A percentile compares a stretch with the other conserved stretches of the same genome.
phyloP scores from a whole-genome alignment of 2,888 invertebrate genomes.

The Platerodrilus igneus region DNA sequence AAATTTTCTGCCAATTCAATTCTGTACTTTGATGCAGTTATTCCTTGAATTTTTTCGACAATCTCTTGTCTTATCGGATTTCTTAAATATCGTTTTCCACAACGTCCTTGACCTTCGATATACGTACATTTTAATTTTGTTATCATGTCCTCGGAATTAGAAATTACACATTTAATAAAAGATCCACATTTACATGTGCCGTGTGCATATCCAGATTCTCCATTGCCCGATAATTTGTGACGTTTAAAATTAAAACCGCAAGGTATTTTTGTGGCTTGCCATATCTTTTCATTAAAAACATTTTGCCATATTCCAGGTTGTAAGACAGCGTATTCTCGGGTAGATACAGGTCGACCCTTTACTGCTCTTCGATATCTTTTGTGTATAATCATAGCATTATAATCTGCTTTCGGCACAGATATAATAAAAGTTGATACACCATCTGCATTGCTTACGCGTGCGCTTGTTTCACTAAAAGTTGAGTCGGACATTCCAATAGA shows the following conservation, averaged over 20 bases:
- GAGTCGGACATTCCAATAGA: too few species aligned
- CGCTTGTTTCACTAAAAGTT: too few species aligned
- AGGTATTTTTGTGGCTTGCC: not conserved
- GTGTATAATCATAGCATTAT: not conserved
- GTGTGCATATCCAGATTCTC: not conserved
- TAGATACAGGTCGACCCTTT: not conserved
- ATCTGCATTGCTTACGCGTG: too few species aligned
- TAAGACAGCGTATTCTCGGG: not conserved
- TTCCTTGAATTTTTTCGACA: too few species aligned
- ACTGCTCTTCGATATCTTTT: not conserved
- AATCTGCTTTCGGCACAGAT: not conserved
- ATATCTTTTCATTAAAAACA: too few species aligned
- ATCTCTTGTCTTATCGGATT: too few species aligned
- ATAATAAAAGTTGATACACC: too few species aligned
- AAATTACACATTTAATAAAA: not conserved
- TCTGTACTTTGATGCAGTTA: too few species aligned
- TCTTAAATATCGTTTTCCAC: too few species aligned
- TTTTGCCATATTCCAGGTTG: not conserved
- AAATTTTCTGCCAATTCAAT: too few species aligned
- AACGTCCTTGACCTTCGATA: not conserved
- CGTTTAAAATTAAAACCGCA: not conserved
- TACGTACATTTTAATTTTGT: not conserved
- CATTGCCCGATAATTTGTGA: not conserved
- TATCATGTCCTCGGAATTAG: not conserved
- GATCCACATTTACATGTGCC: slow-evolving; percentile 2